Base-by-base conservation (phyloP, 2,113 vertebrate species). In the Bettongia penicillata region DNA sequence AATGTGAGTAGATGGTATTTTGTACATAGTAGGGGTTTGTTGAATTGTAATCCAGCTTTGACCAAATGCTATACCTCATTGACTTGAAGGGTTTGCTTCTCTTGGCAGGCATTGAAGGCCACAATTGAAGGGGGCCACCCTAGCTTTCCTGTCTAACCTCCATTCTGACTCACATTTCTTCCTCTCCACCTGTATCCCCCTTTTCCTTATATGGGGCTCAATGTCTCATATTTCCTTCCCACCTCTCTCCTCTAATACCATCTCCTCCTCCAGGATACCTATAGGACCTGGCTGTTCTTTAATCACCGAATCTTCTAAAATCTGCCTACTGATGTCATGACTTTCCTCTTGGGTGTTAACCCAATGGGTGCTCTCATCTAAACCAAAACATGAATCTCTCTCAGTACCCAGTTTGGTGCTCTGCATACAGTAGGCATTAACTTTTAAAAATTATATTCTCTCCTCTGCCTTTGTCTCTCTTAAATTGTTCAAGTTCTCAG, bases 331-430 rank as follows among this genome's bases (percentile, higher is more conserved):
- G 31, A 12, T 31, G 28, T 61, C 57, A 10, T 61, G 10, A 61
- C 26, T 31, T 9, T 61, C 28, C 57, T 61, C 57, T 61, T 61
- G 26, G 26, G 8, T 11, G 57, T 10, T 0, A 61, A 12, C 57
- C 10, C 57, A 10, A 11, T 31, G 57, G 0, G 9, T 0, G 2
- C 28, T 0, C 26, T 12, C 28, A 31, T 12, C 55, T 57, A 28
- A 28, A 57, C 8, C 8, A 8, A 57, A 28, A 2, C 19, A 57
- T 3, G 24, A 8, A 28, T 28, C 57, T 61, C 53, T 57, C 28
- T 31, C 57, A 31, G 57, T 10, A 9, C 2, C 28, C 2, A 61
- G 2, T 26, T 61, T 28, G 10, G 9, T 31, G 28, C 10, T 10
- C 10, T 61, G 28, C 57, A 61, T 12, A 61, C 28, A 31, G 28